Base-by-base conservation (phyloP, 2,797 vertebrate genomes). In the Acanthis flammea region DNA sequence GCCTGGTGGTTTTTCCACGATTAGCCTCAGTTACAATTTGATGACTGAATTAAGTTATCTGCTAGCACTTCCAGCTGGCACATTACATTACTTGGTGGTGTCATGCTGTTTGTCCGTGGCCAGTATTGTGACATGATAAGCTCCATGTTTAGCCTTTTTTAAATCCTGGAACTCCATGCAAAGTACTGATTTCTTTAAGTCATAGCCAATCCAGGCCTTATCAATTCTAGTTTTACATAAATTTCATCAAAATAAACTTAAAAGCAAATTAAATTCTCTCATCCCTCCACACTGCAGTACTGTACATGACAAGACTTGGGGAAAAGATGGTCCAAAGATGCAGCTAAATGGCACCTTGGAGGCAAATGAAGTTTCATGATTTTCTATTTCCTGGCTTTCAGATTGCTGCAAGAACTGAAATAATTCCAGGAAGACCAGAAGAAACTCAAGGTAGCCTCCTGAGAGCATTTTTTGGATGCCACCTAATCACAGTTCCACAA, bases 51-150 rank as follows among this genome's bases (percentile, higher is more conserved):
- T 94, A 97, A 94, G 85, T 91, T 94, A 92, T 91, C 96, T 93
- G 93, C 94, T 93, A 96, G 94, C 79, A 96, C 70, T 80, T 95
- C 91, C 96, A 97, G 94, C 95, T 96, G 96, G 96, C 92, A 95
- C 85, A 31, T 94, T 82, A 92, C 90, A 92, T 93, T 92, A 94
- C 57, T 88, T 17, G 42, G 53, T 65, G 90, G 74, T 81, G 62
- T 95, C 95, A 80, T 39, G 88, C 88, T 95, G 94, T 78, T 96
- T 95, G 94, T 84, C 94, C 80, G 86, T 54, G 91, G 94, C 85
- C 86, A 82, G 84, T 27, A 61, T 53, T 94, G 76, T 77, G 77
- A 95, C 93, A 95, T 55, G 75, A 84, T 93, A 94, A 93, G 76
- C 30, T 84, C 76, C 81, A 63, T 77, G 66, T 90, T 96, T 93